phyloP scores from a whole-genome alignment of 2,888 invertebrate species.

The Gerris lacustris region DNA sequence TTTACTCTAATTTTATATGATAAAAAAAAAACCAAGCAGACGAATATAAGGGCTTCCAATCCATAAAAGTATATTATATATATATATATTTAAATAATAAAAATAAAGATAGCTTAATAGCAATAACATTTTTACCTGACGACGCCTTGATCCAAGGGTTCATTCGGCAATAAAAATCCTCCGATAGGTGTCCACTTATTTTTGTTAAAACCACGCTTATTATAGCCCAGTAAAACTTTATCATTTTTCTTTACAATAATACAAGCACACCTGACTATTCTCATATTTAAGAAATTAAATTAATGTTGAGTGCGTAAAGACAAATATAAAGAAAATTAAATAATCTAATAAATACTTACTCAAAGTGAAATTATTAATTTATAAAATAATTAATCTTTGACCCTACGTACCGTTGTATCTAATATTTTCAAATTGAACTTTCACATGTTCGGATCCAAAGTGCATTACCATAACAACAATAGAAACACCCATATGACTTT shows the following conservation, averaged over 20 bases:
- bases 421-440: too few relatives aligned
- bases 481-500: too few relatives aligned
- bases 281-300: slow-evolving; percentile 18
- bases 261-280: slow-evolving; percentile 22
- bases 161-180: slow-evolving; percentile 23
- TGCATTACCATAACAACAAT: too few relatives aligned
- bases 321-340: too few relatives aligned
- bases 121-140: slow-evolving; percentile 10
- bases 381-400: too few relatives aligned
- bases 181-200: slow-evolving; percentile 24
- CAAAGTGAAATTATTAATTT: too few relatives aligned
- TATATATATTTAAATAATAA: not conserved
- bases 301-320: not conserved
- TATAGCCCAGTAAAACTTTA: slow-evolving; percentile 21
- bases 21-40: too few relatives aligned
- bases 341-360: too few relatives aligned
- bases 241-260: slow-evolving; percentile 24
- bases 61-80: not conserved
- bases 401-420: too few relatives aligned
- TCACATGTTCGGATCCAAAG: too few relatives aligned
- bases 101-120: not conserved
- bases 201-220: slow-evolving; percentile 22
- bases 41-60: too few relatives aligned
- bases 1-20: too few relatives aligned
- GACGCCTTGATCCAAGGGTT: slow-evolving; percentile 21